A percentile compares a stretch with the other conserved stretches of the same genome.
phyloP scores from a whole-genome alignment of 2,113 vertebrate genomes.

The Typhlomys cinereus region DNA sequence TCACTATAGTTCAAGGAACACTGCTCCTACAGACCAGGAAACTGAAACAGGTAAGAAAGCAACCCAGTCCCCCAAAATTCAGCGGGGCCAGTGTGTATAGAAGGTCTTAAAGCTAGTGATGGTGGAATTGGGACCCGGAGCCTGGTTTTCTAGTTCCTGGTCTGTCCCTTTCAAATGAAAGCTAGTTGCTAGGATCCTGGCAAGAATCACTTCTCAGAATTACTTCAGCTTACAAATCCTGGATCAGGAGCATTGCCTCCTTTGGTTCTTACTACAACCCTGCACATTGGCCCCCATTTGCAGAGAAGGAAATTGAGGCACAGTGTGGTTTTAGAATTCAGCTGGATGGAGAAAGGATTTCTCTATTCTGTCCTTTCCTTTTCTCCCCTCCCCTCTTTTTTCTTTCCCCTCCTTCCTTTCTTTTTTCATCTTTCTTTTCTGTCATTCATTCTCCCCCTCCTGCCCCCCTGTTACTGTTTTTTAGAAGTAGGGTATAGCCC shows the following conservation, averaged over 20 bases:
- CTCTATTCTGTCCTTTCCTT: background rate
- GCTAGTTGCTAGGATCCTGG: background rate
- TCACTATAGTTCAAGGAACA: background rate
- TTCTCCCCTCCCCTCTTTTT: background rate
- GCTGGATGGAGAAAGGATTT: background rate
- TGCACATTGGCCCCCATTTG: background rate
- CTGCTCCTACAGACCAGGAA: background rate
- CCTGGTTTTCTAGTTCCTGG: background rate
- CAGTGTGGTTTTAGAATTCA: background rate
- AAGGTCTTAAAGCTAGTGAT: background rate
- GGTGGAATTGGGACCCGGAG: background rate
- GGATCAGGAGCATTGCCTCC: background rate
- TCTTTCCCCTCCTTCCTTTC: background rate
- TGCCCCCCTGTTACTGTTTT: too few species aligned
- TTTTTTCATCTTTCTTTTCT: fast-evolving
- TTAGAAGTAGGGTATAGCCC: too few species aligned
- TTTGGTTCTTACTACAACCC: background rate
- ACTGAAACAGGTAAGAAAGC: background rate
- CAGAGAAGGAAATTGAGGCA: background rate
- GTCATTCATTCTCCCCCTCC: too few species aligned
- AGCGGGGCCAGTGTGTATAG: background rate
- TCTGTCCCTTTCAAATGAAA: slow-evolving; percentile 2
- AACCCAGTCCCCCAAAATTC: too few species aligned
- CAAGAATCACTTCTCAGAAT: background rate
- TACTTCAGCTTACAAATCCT: background rate